Conservation (phyloP, 2,113 vertebrate genomes). For the Eublepharis macularius region DNA sequence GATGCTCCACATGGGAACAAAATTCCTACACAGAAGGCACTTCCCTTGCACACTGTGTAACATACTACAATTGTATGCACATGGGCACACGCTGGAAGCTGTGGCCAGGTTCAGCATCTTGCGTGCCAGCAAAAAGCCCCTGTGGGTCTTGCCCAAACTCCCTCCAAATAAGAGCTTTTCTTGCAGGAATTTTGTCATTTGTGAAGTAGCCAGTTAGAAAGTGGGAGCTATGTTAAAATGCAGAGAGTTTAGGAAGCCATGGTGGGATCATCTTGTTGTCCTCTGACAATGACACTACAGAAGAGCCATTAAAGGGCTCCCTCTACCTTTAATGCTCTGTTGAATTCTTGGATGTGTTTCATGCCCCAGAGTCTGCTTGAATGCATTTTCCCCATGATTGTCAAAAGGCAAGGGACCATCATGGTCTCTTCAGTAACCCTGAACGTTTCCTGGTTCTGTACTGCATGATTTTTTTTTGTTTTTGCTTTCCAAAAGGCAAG, state of each 20-base stretch:
- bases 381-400: neutral
- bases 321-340: constrained; percentile 1
- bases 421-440: neutral
- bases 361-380: neutral
- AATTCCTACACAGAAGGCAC: constrained; percentile 1
- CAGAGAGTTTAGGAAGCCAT: neutral
- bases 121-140: neutral
- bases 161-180: neutral
- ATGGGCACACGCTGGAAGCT: neutral
- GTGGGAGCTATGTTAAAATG: neutral
- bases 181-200: constrained; percentile 22
- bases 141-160: neutral
- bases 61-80: neutral
- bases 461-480: neutral
- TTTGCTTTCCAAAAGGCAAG: neutral
- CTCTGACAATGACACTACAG: neutral
- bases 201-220: constrained; percentile 3
- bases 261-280: neutral
- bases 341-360: neutral
- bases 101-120: neutral
- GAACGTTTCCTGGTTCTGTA: constrained; percentile 6
- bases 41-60: neutral
- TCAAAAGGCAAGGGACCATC: neutral
- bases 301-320: constrained; percentile 34
- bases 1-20: constrained; percentile 1